These are phyloP conservation scores for Byasa hedistus DNA, from an alignment of 2,888 invertebrate genomes.

Conservation along the genomic window DNA sequence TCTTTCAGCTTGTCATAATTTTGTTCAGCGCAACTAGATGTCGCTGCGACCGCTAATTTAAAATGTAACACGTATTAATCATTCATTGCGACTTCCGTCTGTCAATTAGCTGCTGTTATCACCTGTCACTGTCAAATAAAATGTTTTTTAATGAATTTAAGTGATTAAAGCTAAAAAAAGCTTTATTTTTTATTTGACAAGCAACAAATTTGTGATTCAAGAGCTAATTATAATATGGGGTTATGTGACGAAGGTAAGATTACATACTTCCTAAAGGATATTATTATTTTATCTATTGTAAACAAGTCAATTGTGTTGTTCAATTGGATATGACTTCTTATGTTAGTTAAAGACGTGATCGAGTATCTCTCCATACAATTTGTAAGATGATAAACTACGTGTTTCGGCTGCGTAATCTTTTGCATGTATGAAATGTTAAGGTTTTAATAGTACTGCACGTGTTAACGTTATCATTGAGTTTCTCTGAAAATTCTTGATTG, in stretches of 20 bases:
- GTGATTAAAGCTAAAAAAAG: slow-evolving; percentile 23
- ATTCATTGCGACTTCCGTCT: slow-evolving; percentile 35
- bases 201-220: slow-evolving; percentile 16
- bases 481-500: slow-evolving; percentile 46
- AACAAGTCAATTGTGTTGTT: slow-evolving; percentile 63
- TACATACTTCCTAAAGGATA: slow-evolving; percentile 34
- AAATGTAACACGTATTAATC: slow-evolving; percentile 28
- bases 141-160: slow-evolving; percentile 17
- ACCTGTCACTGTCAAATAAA: slow-evolving; percentile 33
- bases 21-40: slow-evolving; percentile 30
- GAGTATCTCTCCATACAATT: slow-evolving; percentile 36
- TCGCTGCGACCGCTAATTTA: slow-evolving; percentile 25
- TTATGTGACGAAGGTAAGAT: slow-evolving; percentile 71
- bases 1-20: background rate
- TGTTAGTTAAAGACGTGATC: slow-evolving; percentile 13
- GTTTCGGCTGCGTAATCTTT: background rate
- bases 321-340: slow-evolving; percentile 36
- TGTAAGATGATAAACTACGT: slow-evolving; percentile 2
- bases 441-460: slow-evolving; percentile 32
- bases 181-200: slow-evolving; percentile 1
- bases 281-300: slow-evolving; percentile 44
- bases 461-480: slow-evolving; percentile 48
- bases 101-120: slow-evolving; percentile 34
- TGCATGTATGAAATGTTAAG: background rate
- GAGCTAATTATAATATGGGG: slow-evolving; percentile 51